A percentile compares a stretch with the other conserved stretches of the same genome.
phyloP scores from a whole-genome alignment of 2,888 invertebrate genomes.

The Teleogryllus oceanicus region DNA sequence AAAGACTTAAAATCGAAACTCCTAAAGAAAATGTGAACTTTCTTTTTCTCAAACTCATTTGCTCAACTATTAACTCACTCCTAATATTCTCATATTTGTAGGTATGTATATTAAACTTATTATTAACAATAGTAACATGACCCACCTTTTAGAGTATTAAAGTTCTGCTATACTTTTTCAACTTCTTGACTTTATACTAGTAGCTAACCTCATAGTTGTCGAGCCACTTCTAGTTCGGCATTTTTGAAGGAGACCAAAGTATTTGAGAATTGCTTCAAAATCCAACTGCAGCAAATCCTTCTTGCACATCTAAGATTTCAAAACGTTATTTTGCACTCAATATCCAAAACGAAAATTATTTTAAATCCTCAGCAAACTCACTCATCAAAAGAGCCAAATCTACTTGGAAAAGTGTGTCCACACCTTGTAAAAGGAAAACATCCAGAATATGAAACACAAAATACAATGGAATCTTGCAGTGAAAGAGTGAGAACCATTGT shows the following conservation, averaged over 20 bases:
- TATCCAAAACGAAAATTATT: no score
- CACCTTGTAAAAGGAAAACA: conserved; percentile 90
- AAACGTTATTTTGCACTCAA: neutral
- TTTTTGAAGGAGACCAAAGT: conserved; percentile 95
- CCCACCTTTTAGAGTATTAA: conserved; percentile 69
- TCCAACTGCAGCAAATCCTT: conserved; percentile 88
- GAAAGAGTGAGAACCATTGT: conserved; percentile 99
- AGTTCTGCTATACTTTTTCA: conserved; percentile 93
- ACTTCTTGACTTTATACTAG: conserved; percentile 84
- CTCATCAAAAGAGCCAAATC: conserved; percentile 88
- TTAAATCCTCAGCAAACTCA: conserved; percentile 47
- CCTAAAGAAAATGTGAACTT: no score
- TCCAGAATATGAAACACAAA: conserved; percentile 97
- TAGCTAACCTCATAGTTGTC: conserved; percentile 82
- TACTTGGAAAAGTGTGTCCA: conserved; percentile 93
- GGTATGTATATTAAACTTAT: no score
- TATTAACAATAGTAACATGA: conserved; percentile 27
- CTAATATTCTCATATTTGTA: no score
- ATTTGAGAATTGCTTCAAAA: conserved; percentile 96
- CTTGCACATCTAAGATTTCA: conserved; percentile 61
- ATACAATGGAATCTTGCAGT: conserved; percentile 95
- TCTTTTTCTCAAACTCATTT: no score
- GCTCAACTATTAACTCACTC: no score
- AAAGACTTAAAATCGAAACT: no score
- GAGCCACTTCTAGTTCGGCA: conserved; percentile 87